Evolutionary conservation across 2,797 vertebrate genomes (phyloP), one percentile per base, ranked within the genome.

Genomic region (Eutrigla gurnardus): DNA sequence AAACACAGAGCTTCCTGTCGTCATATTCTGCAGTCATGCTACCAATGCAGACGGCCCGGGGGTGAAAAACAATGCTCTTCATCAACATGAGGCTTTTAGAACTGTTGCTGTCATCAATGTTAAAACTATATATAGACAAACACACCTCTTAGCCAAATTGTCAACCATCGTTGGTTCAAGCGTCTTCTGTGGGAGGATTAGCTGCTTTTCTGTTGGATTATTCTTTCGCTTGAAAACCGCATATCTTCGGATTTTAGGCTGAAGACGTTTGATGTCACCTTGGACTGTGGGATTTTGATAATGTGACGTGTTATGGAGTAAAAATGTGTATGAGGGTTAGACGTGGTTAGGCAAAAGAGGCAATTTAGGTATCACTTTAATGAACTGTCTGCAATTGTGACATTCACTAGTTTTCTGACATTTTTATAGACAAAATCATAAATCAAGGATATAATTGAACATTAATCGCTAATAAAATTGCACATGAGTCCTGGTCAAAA

Each of bases 1-100:
- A 75, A 81, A 85, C 84, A 86, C 47, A 62, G 14, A 61, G 52
- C 50, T 75, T 72, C 67, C 82, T 69, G 77, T 72, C 62, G 64
- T 14, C 63, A 72, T 54, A 58, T 25, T 53, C 66, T 66, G 5
- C 52, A 60, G 55, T 78, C 35, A 64, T 66, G 43, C 62, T 18
- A 33, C 45, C 61, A 14, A 50, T 76, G 59, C 11, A 54, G 33
- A 61, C 14, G 1, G 33, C 13, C 18, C 50, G 14, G n/a, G 50
- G 8, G 15, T 49, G 8, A 25, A 50, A 10, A 50, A 18, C 47
- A 7, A 32, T 33, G 33, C 25, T 53, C 12, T 32, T 6, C 3
- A 47, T 47, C 46, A 7, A n/a, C 25, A 25, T 25, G 25, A 25
- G 25, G 25, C 25, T 25, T 25, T 25, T 25, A 25, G 25, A 25